Evolutionary conservation across 1,140 invertebrate genomes (phyloP).

Genomic region (Aleiodes sp.): DNA sequence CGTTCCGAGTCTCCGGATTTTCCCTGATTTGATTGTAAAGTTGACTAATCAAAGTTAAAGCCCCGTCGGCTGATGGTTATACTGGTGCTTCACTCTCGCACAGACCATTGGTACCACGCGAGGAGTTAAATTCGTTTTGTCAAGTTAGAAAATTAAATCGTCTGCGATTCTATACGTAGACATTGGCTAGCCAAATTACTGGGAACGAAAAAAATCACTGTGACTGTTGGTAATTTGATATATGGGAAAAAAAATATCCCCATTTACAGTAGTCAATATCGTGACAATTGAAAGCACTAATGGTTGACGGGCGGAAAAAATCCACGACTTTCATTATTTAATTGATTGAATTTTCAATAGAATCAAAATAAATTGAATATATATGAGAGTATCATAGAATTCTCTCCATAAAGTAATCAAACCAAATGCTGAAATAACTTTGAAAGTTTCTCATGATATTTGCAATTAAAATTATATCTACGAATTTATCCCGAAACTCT

Average conservation of each 20-base stretch:
- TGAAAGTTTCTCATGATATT: slow-evolving; percentile 26
- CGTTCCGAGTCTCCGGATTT: slow-evolving; percentile 20
- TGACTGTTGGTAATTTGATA: slow-evolving; percentile 6
- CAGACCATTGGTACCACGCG: not conserved
- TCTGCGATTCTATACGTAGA: slow-evolving; percentile 2
- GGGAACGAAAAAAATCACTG: not conserved
- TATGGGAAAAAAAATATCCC: not conserved
- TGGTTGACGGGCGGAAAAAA: not conserved
- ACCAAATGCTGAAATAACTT: not conserved
- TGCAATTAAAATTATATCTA: slow-evolving; percentile 24
- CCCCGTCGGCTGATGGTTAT: slow-evolving; percentile 6
- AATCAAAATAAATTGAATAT: too few relatives aligned
- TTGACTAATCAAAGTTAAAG: slow-evolving; percentile 36
- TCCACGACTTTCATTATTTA: too few relatives aligned
- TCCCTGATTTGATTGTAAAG: slow-evolving; percentile 33
- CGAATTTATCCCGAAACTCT: not conserved
- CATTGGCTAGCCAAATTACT: not conserved
- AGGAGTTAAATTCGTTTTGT: slow-evolving; percentile 19
- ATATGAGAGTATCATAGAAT: too few relatives aligned
- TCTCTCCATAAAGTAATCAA: not conserved
- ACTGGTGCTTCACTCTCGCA: not conserved
- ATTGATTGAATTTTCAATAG: too few relatives aligned
- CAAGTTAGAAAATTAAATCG: slow-evolving; percentile 20
- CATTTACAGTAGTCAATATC: not conserved
- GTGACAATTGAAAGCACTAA: too few relatives aligned